Base-by-base conservation (phyloP, 2,797 vertebrate genomes). In the Melanotaenia nigrans region DNA sequence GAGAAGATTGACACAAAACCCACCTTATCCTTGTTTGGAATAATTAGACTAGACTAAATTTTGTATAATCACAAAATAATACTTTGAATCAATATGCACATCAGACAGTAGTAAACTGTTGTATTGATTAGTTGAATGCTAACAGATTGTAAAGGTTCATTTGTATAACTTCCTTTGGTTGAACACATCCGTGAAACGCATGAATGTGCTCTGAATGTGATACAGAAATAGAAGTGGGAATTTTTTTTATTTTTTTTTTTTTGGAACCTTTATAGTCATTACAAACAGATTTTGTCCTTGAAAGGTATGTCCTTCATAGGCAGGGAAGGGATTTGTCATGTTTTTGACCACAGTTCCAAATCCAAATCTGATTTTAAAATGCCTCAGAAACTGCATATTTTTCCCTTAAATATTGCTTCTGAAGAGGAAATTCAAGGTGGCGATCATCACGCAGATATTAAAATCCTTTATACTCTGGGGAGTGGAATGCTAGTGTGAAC, bases 401-500 rank as follows among this genome's bases (percentile, higher is more conserved):
- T 3, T 22, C 20, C 18, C n/a, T 51, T 42, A 16, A 0, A 16
- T 35, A 22, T 33, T 54, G 22, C 14, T 36, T 35, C 28, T 47
- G 24, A 30, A 57, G 16, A 25, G 11, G 40, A 12, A 47, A 14
- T 55, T 47, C 12, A 20, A 18, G 62, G 38, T 59, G 5, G 18
- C 53, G 22, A n/a, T 49, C 0, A n/a, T 22, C n/a, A 22, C 3
- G n/a, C 6, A 12, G 35, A 6, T 38, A 11, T 11, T 11, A 4
- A 38, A 38, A 38, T 12, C 12, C 12, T 12, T 13, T 3, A 49
- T n/a, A 28, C 49, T 51, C 62, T 76, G 65, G 57, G 60, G 42
- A 16, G 24, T 65, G 7, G 5, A 66, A 13, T 56, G 32, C 55
- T 55, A 30, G 40, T 70, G 20, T 61, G 65, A 28, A 67, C 54